phyloP scores from a whole-genome alignment of 2,113 vertebrate genomes.

The Petroica traversi region DNA sequence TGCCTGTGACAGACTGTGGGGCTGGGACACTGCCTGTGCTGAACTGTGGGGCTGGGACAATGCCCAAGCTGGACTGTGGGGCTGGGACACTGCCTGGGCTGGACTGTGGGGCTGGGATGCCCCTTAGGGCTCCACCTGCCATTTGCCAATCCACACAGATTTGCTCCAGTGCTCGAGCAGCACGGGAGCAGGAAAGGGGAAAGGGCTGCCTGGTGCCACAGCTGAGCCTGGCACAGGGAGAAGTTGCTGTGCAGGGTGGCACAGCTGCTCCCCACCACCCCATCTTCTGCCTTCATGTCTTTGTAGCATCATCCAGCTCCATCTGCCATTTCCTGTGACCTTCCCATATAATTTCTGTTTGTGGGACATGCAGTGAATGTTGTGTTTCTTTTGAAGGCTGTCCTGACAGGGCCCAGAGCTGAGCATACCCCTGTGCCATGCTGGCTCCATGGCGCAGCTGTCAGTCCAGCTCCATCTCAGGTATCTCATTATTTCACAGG shows the following conservation, averaged over 20 bases:
- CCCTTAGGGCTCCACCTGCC: neutral
- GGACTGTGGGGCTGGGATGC: neutral
- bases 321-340: neutral
- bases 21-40: too few relatives aligned
- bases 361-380: neutral
- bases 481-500: constrained; percentile 70
- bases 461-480: neutral
- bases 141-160: fast-evolving
- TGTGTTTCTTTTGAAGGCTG: neutral
- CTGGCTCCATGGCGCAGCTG: neutral
- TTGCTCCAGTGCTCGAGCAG: neutral
- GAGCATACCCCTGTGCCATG: neutral
- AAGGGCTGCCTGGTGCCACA: neutral
- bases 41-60: neutral
- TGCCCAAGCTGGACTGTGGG: fast-evolving
- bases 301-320: neutral
- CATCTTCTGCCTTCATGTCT: neutral
- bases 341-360: neutral
- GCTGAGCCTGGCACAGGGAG: neutral
- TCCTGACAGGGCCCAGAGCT: neutral
- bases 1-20: too few relatives aligned
- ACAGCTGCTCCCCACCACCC: neutral
- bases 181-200: neutral
- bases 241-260: fast-evolving
- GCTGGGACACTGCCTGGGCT: too few relatives aligned